Percentiles rank a stretch among this genome's conserved stretches.
Conservation (phyloP, 2,888 invertebrate genomes). For the Malacosoma neustria region DNA sequence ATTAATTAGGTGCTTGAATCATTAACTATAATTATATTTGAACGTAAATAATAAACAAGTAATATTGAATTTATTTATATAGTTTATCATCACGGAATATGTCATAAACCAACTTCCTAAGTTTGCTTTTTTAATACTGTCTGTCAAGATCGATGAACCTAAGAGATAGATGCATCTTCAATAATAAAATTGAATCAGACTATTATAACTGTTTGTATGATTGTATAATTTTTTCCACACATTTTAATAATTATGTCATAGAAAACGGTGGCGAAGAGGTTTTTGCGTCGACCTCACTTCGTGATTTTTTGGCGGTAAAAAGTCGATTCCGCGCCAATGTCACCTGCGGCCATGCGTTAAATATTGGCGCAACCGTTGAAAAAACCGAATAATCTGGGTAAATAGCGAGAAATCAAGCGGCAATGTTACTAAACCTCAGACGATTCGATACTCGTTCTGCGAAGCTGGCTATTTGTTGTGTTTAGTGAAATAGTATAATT, state of each 20-base stretch:
- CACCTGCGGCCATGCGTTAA: slow-evolving; percentile 61
- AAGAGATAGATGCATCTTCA: too few relatives aligned
- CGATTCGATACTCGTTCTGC: slow-evolving; percentile 15
- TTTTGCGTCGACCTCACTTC: slow-evolving; percentile 35
- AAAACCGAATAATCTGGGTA: slow-evolving; percentile 67
- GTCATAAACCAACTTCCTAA: too few relatives aligned
- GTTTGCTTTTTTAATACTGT: too few relatives aligned
- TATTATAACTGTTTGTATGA: background rate
- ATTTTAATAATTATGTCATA: slow-evolving; percentile 17
- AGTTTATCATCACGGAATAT: too few relatives aligned
- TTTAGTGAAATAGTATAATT: slow-evolving; percentile 30
- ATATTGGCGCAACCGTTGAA: slow-evolving; percentile 56
- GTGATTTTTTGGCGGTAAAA: slow-evolving; percentile 53
- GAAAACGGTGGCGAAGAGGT: slow-evolving; percentile 27
- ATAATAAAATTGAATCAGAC: background rate
- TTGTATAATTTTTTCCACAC: background rate
- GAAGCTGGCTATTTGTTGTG: too few relatives aligned
- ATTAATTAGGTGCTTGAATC: too few relatives aligned
- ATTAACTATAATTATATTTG: too few relatives aligned
- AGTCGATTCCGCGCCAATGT: slow-evolving; percentile 53
- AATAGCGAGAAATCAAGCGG: slow-evolving; percentile 66
- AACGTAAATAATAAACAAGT: too few relatives aligned
- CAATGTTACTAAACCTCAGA: slow-evolving; percentile 48
- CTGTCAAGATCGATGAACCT: too few relatives aligned
- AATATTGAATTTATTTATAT: too few relatives aligned